Percentiles rank a stretch among this genome's conserved stretches.
Conservation (phyloP, 1,140 invertebrate species). For the Cherax quadricarinatus region DNA sequence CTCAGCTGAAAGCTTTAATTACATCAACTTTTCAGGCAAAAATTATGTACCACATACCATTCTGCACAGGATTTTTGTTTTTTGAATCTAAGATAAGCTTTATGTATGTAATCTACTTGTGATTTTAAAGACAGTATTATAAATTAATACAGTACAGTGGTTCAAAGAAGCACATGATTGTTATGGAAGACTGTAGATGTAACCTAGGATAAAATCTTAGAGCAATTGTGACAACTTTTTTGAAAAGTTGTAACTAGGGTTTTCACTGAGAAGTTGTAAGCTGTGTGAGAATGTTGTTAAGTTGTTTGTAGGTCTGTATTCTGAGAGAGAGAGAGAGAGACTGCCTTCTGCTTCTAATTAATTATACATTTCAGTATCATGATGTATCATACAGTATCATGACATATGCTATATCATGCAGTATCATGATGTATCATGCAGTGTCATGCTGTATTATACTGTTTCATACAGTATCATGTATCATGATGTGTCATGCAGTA, state of each 20-base stretch:
- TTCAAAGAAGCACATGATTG: too few species aligned
- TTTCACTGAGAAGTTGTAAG: neutral
- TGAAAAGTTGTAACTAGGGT: constrained; percentile 2
- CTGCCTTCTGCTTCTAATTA: neutral
- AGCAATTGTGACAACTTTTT: neutral
- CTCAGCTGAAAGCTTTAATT: neutral
- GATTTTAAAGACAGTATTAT: neutral
- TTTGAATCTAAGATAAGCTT: neutral
- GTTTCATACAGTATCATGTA: too few species aligned
- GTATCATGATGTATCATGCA: too few species aligned
- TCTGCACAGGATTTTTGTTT: neutral
- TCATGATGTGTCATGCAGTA: too few species aligned
- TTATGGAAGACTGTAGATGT: too few species aligned
- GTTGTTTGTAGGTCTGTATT: constrained; percentile 21
- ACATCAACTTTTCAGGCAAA: neutral
- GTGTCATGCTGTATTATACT: too few species aligned
- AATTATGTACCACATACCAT: neutral
- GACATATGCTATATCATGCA: too few species aligned
- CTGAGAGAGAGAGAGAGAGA: neutral
- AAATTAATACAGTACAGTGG: neutral
- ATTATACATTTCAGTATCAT: neutral
- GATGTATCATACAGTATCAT: neutral
- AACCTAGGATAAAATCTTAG: neutral
- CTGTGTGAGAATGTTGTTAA: constrained; percentile 17
- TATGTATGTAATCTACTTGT: too few species aligned